phyloP scores from a whole-genome alignment of 2,113 vertebrate genomes.

The Seriola quinqueradiata region DNA sequence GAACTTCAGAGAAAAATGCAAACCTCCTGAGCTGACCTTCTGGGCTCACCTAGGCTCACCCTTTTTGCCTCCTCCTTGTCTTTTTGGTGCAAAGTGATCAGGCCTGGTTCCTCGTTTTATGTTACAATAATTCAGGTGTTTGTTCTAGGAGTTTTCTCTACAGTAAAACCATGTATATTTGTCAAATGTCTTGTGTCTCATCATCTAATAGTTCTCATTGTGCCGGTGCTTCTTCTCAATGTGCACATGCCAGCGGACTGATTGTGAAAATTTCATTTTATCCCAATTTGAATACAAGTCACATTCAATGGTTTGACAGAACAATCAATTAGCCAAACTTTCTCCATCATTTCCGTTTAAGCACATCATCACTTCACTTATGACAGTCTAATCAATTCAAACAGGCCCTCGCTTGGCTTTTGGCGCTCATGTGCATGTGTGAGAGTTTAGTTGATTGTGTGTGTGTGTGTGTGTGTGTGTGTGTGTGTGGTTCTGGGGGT shows the following conservation, averaged over 20 bases:
- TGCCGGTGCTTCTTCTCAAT: not conserved
- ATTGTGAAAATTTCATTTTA: not conserved
- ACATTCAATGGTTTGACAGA: conserved; percentile 58
- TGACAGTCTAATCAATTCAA: conserved; percentile 79
- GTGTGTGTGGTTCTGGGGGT: conserved; percentile 38
- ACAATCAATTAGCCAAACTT: conserved; percentile 71
- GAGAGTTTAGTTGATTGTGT: not conserved
- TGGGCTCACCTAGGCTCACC: not conserved
- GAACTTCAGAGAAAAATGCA: conserved; percentile 1
- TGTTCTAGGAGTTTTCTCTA: not conserved
- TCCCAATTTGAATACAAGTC: conserved; percentile 52
- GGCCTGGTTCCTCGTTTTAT: not conserved
- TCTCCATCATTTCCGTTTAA: conserved; percentile 76
- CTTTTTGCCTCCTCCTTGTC: not conserved
- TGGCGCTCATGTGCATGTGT: conserved; percentile 1
- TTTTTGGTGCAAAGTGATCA: not conserved
- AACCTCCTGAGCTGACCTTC: conserved; percentile 1
- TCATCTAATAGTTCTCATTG: not conserved
- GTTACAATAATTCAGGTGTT: not conserved
- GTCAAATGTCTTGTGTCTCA: not conserved
- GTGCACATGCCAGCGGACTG: not conserved
- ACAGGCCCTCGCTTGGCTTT: conserved; percentile 45
- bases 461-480: conserved; percentile 6
- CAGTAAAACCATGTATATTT: not conserved
- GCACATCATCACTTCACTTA: conserved; percentile 81